These are phyloP conservation scores for Mesorhabditis spiculigera DNA, from an alignment of 2,888 invertebrate species.

Conservation along the genomic window DNA sequence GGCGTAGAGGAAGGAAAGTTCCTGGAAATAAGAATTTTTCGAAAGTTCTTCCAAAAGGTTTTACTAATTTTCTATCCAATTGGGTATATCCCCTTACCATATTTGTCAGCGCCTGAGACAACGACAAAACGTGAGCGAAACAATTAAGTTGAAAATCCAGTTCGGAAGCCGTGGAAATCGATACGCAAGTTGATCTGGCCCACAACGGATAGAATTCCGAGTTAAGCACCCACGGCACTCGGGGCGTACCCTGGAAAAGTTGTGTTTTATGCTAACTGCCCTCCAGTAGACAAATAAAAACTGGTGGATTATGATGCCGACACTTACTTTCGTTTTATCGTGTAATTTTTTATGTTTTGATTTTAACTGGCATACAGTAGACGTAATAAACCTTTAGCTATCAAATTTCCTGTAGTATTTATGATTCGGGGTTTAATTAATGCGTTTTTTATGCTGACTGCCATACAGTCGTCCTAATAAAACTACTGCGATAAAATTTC, in stretches of 20 bases:
- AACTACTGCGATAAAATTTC: not conserved
- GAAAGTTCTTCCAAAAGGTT: not conserved
- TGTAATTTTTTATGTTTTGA: too few species aligned
- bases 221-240: slow-evolving; percentile 66
- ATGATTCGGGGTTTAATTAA: too few species aligned
- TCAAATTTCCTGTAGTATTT: too few species aligned
- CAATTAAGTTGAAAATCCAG: slow-evolving; percentile 64
- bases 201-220: slow-evolving; percentile 66
- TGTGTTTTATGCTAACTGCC: not conserved
- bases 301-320: too few species aligned
- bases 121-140: slow-evolving; percentile 63
- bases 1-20: slow-evolving; percentile 65
- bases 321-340: too few species aligned
- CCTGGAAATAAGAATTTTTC: slow-evolving; percentile 57
- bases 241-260: slow-evolving; percentile 63
- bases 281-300: too few species aligned
- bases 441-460: too few species aligned
- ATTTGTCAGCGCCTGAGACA: slow-evolving; percentile 49
- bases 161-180: slow-evolving; percentile 57
- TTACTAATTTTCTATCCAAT: not conserved
- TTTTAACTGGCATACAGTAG: too few species aligned
- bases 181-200: slow-evolving; percentile 63
- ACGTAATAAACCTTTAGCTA: too few species aligned
- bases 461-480: too few species aligned
- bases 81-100: slow-evolving; percentile 26